Evolutionary conservation across 1,140 invertebrate genomes (phyloP).

Genomic region (Nymphalis io): DNA sequence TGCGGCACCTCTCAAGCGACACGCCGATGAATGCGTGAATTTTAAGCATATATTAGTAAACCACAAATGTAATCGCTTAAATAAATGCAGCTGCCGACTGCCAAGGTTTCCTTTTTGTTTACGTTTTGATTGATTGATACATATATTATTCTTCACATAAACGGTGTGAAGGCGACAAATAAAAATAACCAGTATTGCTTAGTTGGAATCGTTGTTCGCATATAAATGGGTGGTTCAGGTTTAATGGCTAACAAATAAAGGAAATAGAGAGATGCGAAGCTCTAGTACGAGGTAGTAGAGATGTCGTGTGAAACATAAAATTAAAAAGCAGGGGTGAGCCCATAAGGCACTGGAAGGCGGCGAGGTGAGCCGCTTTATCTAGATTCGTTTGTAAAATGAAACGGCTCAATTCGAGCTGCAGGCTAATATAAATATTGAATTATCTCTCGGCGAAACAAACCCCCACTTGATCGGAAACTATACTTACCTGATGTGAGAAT

Average conservation of each 20-base stretch:
- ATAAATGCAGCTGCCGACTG: conserved; percentile 54
- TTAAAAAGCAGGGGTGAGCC: conserved; percentile 32
- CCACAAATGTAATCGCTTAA: conserved; percentile 56
- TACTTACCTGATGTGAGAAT: not conserved
- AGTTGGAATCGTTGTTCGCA: conserved; percentile 24
- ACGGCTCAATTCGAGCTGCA: conserved; percentile 59
- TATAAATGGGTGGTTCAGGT: conserved; percentile 24
- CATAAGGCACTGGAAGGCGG: conserved; percentile 56
- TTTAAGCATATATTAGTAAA: conserved; percentile 61
- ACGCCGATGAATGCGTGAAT: conserved; percentile 48
- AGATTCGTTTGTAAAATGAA: conserved; percentile 66
- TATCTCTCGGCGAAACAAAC: conserved; percentile 31
- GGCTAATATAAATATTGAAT: conserved; percentile 62
- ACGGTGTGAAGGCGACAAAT: conserved; percentile 49
- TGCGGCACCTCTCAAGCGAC: conserved; percentile 30
- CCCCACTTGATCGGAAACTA: conserved; percentile 28
- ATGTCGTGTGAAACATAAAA: conserved; percentile 33
- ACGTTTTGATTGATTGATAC: conserved; percentile 66
- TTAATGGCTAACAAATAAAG: conserved; percentile 6
- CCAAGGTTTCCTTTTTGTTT: conserved; percentile 64
- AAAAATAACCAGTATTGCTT: conserved; percentile 40
- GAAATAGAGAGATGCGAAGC: not conserved
- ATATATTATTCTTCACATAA: conserved; percentile 56
- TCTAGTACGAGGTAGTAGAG: conserved; percentile 19
- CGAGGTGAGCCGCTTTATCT: conserved; percentile 54